phyloP scores from a whole-genome alignment of 2,113 vertebrate genomes.

The Lasiurus cinereus region DNA sequence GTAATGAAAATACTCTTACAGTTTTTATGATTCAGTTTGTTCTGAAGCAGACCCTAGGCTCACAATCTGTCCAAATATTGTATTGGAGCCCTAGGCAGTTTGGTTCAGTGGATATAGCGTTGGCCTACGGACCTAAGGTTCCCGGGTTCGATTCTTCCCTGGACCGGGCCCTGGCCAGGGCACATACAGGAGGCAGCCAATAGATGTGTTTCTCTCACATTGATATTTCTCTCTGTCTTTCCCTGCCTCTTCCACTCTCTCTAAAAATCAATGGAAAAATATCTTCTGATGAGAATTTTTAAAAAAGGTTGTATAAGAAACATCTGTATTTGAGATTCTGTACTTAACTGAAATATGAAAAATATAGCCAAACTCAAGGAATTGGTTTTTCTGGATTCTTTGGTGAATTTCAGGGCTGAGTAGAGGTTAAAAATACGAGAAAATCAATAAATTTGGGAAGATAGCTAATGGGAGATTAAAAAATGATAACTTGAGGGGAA shows the following conservation, averaged over 20 bases:
- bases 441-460: neutral
- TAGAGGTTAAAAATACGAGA: neutral
- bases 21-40: neutral
- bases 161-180: no score
- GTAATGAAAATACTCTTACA: neutral
- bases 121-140: no score
- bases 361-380: neutral
- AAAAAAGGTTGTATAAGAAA: neutral
- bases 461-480: neutral
- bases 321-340: neutral
- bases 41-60: neutral
- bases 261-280: no score
- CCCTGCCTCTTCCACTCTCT: no score
- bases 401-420: slow-evolving; percentile 24
- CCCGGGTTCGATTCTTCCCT: no score
- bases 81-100: neutral
- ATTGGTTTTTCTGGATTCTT: slow-evolving; percentile 3
- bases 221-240: no score
- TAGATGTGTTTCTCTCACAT: no score
- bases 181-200: no score
- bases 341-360: neutral
- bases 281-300: no score
- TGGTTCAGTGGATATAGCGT: no score
- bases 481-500: neutral
- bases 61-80: neutral